Base-by-base conservation (phyloP, 2,113 vertebrate genomes). In the Ctenodactylus gundi region DNA sequence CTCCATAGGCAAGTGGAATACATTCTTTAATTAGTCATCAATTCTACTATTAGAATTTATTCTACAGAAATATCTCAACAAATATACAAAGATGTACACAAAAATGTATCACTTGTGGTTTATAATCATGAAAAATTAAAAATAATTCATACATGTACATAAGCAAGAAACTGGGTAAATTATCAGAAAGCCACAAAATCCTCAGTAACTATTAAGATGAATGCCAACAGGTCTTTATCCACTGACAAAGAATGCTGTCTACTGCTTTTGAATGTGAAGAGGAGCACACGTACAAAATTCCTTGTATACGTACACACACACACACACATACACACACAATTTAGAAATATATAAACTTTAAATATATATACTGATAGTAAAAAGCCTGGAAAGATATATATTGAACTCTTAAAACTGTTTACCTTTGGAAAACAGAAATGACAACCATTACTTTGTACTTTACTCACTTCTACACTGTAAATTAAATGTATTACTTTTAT, bases 401-500 rank as follows among this genome's bases (percentile, higher is more conserved):
- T 88, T 92, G 92, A 89, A 87, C 27, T 90, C 64, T 77, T 73
- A 72, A 87, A 95, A 64, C 34, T 80, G 86, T 44, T 88, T 94
- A 67, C 89, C 76, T 94, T 94, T 88, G 86, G 70, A 88, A 95
- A 91, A 75, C 36, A 23, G 20, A 77, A 87, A 81, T 94, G 39
- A 93, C 75, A 90, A 90, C 90, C 3, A 10, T 95, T 58, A 86
- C 81, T 95, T 92, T 90, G 34, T 94, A 68, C 10, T 91, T 85
- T 91, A 78, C 77, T 88, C 36, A 65, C 76, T 95, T 95, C 34
- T 77, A 23, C 68, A 95, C 44, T 68, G 14, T 84, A 94, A 96
- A 90, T 13, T 94, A 80, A 93, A 97, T 97, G 95, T 97, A 97
- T 96, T 97, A 97, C 95, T 97, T 97, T 97, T 96, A 97, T 96